Evolutionary conservation across 2,113 vertebrate genomes (phyloP).

Genomic region (Sphyrna mokarran): DNA sequence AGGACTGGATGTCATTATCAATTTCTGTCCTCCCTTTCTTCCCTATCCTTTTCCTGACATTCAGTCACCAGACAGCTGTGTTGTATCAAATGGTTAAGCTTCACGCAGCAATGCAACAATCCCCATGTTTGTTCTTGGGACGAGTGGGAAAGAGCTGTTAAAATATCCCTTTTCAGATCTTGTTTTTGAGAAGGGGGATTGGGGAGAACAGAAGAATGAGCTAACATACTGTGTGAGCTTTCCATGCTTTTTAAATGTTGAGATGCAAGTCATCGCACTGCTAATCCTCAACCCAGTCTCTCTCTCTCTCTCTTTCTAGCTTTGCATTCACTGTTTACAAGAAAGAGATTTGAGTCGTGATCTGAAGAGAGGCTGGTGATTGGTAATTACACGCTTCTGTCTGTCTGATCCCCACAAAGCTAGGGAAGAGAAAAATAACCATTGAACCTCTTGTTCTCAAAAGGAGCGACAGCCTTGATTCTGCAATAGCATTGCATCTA

Average conservation of each 20-base stretch:
- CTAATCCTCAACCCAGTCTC: constrained; percentile 52
- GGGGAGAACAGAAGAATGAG: constrained; percentile 47
- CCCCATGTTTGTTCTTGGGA: constrained; percentile 52
- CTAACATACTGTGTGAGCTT: constrained; percentile 49
- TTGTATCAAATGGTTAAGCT: neutral
- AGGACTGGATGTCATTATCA: neutral
- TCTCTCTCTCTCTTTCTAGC: constrained; percentile 45
- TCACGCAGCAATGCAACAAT: constrained; percentile 39
- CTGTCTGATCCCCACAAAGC: constrained; percentile 44
- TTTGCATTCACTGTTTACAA: constrained; percentile 48
- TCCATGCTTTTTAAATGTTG: constrained; percentile 52
- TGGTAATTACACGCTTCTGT: constrained; percentile 49
- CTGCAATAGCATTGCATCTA: neutral
- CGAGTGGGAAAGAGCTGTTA: constrained; percentile 56
- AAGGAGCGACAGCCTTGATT: constrained; percentile 40
- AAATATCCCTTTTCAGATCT: constrained; percentile 53
- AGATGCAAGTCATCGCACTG: constrained; percentile 62
- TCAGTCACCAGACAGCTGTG: constrained; percentile 17
- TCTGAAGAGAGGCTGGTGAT: constrained; percentile 48
- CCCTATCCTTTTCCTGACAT: neutral
- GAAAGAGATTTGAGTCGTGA: constrained; percentile 57
- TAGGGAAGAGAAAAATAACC: constrained; percentile 38
- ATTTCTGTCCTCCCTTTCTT: neutral
- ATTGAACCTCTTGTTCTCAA: neutral
- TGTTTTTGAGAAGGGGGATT: constrained; percentile 41